Evolutionary conservation across 2,797 vertebrate species (phyloP).

Genomic region (Schizopygopsis pylzovi): DNA sequence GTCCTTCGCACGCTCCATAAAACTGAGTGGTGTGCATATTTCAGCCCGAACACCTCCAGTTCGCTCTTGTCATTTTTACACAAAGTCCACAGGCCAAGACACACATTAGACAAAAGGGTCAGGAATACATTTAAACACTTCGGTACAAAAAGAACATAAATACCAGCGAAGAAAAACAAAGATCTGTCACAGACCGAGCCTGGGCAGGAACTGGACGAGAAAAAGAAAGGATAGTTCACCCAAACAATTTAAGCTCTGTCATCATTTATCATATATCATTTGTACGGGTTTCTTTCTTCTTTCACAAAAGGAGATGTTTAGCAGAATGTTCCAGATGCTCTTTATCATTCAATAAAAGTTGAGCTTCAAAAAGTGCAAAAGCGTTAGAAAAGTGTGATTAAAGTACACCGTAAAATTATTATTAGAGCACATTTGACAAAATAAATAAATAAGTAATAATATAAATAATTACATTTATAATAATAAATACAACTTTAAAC

Average conservation of each 20-base stretch:
- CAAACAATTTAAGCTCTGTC: background rate
- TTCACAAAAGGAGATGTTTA: background rate
- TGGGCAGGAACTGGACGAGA: slow-evolving; percentile 8
- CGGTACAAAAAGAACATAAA: slow-evolving; percentile 57
- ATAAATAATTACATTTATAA: too few relatives aligned
- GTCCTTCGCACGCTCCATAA: slow-evolving; percentile 50
- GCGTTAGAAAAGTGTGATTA: background rate
- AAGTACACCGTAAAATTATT: background rate
- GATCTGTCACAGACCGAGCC: slow-evolving; percentile 43
- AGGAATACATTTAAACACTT: slow-evolving; percentile 50
- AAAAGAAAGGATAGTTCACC: background rate
- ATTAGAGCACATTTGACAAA: background rate
- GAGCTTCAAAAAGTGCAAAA: background rate
- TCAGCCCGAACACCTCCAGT: slow-evolving; percentile 40
- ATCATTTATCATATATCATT: background rate
- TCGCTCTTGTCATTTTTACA: slow-evolving; percentile 50
- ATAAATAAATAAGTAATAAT: background rate
- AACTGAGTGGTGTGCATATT: slow-evolving; percentile 54
- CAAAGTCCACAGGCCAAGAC: slow-evolving; percentile 51
- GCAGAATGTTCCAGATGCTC: background rate
- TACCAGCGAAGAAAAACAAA: slow-evolving; percentile 57
- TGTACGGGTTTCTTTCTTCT: background rate
- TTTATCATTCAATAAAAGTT: background rate
- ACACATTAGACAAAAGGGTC: slow-evolving; percentile 57
- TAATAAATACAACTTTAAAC: background rate